These are phyloP conservation scores for Phylloscopus trochilus DNA, from an alignment of 2,113 vertebrate species.

Conservation along the genomic window DNA sequence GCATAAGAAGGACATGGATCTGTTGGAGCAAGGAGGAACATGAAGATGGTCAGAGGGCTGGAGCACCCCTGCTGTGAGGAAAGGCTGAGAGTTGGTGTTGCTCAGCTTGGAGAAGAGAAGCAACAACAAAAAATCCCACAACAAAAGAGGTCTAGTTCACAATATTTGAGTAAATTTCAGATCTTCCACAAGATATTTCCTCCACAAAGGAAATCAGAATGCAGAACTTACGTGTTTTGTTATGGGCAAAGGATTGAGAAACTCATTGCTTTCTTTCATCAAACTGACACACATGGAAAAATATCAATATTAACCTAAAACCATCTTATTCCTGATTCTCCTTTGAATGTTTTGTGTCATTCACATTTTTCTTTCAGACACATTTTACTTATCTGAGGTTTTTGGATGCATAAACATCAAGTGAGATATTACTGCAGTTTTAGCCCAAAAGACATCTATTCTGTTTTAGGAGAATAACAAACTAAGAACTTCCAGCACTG, in stretches of 20 bases:
- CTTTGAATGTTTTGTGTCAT: neutral
- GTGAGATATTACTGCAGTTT: neutral
- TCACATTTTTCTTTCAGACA: neutral
- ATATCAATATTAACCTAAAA: neutral
- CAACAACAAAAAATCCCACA: neutral
- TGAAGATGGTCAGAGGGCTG: neutral
- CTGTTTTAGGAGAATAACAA: neutral
- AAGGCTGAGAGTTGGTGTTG: neutral
- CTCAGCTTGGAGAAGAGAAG: neutral
- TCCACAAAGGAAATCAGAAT: neutral
- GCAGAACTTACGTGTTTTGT: neutral
- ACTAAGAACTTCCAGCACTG: neutral
- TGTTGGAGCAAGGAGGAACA: fast-evolving
- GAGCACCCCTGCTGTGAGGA: neutral
- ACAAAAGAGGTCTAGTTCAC: neutral
- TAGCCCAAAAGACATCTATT: neutral
- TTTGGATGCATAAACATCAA: neutral
- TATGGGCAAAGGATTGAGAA: neutral
- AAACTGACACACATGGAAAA: neutral
- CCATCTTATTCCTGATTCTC: neutral
- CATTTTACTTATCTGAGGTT: neutral
- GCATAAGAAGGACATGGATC: fast-evolving
- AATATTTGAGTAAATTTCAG: neutral
- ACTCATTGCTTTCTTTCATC: neutral
- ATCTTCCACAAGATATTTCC: neutral